Percentiles rank a stretch among this genome's conserved stretches.
Conservation (phyloP, 2,113 vertebrate species). For the Notothenia coriiceps region DNA sequence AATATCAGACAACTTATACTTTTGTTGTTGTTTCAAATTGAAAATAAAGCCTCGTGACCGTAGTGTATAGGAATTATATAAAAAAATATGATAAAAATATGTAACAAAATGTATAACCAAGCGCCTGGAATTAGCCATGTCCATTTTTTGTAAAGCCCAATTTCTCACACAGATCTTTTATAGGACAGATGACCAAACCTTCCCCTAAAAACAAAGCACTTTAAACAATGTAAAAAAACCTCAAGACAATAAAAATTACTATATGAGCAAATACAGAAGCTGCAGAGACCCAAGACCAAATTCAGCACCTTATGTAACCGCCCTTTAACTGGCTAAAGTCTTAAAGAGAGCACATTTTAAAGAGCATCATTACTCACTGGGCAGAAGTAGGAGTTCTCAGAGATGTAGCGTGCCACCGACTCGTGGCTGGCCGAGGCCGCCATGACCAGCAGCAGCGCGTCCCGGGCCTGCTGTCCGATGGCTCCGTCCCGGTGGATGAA, state of each 20-base stretch:
- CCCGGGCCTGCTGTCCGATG: slow-evolving; percentile 94
- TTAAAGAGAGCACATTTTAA: neutral
- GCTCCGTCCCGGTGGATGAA: slow-evolving; percentile 96
- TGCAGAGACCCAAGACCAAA: neutral
- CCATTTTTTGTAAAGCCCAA: no score
- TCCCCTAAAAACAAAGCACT: neutral
- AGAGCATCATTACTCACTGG: slow-evolving; percentile 85
- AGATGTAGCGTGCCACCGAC: slow-evolving; percentile 90
- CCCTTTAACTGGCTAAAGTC: neutral
- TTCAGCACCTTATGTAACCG: neutral
- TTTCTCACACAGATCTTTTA: neutral
- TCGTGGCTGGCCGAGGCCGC: slow-evolving; percentile 90
- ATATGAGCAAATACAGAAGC: neutral
- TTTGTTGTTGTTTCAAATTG: no score
- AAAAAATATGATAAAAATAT: no score
- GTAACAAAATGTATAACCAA: no score
- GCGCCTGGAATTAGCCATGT: no score
- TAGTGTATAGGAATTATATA: no score
- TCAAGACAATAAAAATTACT: neutral
- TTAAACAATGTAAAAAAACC: neutral
- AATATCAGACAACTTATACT: no score
- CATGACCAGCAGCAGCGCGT: slow-evolving; percentile 96
- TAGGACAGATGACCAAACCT: neutral
- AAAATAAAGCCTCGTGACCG: no score
- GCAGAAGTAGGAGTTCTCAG: slow-evolving; percentile 97